Base-by-base conservation (phyloP, 2,113 vertebrate species). In the Podarcis cretensis region DNA sequence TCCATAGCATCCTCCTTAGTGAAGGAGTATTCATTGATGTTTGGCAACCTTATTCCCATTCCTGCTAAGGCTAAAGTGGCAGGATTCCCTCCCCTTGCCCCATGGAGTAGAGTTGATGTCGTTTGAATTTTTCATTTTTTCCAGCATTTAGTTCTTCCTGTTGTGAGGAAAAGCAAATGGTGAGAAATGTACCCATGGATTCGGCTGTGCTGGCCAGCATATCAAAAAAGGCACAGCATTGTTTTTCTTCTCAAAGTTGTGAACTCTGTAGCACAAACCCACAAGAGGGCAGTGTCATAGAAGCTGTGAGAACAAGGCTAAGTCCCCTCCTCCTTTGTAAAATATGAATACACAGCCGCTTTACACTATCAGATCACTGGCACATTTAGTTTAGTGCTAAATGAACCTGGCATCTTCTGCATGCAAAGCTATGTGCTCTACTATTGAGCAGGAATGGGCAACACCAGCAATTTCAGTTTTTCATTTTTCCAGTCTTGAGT, bases 201-300 rank as follows among this genome's bases (percentile, higher is more conserved):
- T 69, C n/a, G 3, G 43, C n/a, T 18, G 6, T 32, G n/a, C 30
- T 73, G 48, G 48, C 30, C 77, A 54, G 43, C 30, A 25, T 25
- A 14, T n/a, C 1, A 4, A 71, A n/a, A 71, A 40, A 37, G 57
- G 10, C 1, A 27, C 6, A 6, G 16, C 30, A 1, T 74, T 25
- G 27, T 68, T 57, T 63, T 20, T 12, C 12, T 21, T 2, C 21
- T 57, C 69, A 25, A 43, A 32, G 21, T 4, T 57, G 68, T 57
- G 57, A 2, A 35, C 20, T 6, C 14, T 30, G 21, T 14, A 18
- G 35, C 6, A 4, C 74, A 66, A 65, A 86, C 74, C 35, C 84
- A 86, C 74, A 48, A 78, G 84, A 66, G 54, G 74, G 59, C 84
- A 78, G 27, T 86, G 85, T 69, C 75, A 6, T 54, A 68, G 73